These are phyloP conservation scores for Leptinotarsa texana DNA, from an alignment of 1,140 invertebrate species.

Conservation along the genomic window DNA sequence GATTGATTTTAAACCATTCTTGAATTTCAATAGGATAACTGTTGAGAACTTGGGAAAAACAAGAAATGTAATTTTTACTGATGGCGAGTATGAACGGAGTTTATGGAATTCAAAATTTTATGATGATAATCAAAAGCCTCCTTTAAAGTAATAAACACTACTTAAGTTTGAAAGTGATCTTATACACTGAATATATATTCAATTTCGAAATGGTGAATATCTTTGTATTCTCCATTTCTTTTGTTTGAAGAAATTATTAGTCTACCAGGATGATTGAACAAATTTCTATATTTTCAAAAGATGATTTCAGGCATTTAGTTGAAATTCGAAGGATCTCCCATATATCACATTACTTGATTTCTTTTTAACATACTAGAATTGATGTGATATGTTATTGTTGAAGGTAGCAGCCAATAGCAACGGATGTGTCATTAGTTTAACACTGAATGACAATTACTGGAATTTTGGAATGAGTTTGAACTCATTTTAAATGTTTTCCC, in stretches of 20 bases:
- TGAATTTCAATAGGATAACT: conserved; percentile 17
- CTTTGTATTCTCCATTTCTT: not conserved
- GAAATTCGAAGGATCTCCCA: too few species aligned
- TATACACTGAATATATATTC: not conserved
- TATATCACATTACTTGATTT: too few species aligned
- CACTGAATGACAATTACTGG: too few species aligned
- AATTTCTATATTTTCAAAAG: not conserved
- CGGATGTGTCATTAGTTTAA: too few species aligned
- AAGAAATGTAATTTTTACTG: not conserved
- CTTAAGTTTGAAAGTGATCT: not conserved
- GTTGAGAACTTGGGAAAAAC: not conserved
- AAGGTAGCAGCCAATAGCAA: too few species aligned
- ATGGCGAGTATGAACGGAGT: not conserved
- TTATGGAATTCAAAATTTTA: not conserved
- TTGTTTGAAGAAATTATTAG: not conserved
- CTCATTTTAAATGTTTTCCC: too few species aligned
- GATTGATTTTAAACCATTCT: not conserved
- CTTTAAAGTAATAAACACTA: not conserved
- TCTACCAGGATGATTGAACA: not conserved
- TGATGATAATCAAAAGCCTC: not conserved
- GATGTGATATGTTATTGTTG: too few species aligned
- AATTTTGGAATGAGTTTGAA: too few species aligned
- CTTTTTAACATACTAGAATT: too few species aligned
- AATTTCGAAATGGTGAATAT: not conserved
- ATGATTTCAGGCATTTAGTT: too few species aligned